Evolutionary conservation across 2,797 vertebrate species (phyloP), one percentile per base, ranked within the genome.

Genomic region (Linurgus olivaceus): DNA sequence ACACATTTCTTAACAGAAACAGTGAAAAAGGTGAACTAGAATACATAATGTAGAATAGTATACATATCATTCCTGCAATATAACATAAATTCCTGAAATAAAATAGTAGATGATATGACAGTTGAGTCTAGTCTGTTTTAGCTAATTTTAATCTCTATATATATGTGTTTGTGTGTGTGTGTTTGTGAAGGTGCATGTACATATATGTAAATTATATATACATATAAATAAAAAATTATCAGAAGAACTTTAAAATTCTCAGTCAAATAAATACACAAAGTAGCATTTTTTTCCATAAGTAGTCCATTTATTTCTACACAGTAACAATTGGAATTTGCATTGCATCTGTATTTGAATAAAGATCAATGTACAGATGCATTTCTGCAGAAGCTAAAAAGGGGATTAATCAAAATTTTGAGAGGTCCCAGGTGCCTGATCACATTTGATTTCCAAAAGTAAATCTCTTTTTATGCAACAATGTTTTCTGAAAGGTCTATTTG

Each of bases 291-390:
- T 66, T 40, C 21, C 62, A 8, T 24, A 3, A 75, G 9, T n/a
- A 58, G 17, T 35, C 15, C 15, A 28, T 62, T 79, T 57, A 58
- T 70, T 4, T 76, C 28, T 50, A 16, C 17, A 50, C 3, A 1
- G 0, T 42, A 57, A 33, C 16, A 26, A 35, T 17, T 70, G 25
- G 12, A 17, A 4, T 65, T 79, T 3, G 1, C 1, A 1, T 25
- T 26, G 1, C 54, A 57, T 7, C 7, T 68, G 51, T 86, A 48
- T 77, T 62, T 71, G 16, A 71, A 76, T 58, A 70, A 57, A 28
- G 18, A 15, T 9, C 55, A 77, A n/a, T 18, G 17, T 15, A 52
- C 10, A 70, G 5, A 25, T 52, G 17, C 5, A 10, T 50, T 45
- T 13, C 10, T 54, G 6, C 17, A 52, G n/a, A 12, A 66, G 3